A percentile compares a stretch with the other conserved stretches of the same genome.
Conservation (phyloP, 2,797 vertebrate species). For the Miichthys miiuy region DNA sequence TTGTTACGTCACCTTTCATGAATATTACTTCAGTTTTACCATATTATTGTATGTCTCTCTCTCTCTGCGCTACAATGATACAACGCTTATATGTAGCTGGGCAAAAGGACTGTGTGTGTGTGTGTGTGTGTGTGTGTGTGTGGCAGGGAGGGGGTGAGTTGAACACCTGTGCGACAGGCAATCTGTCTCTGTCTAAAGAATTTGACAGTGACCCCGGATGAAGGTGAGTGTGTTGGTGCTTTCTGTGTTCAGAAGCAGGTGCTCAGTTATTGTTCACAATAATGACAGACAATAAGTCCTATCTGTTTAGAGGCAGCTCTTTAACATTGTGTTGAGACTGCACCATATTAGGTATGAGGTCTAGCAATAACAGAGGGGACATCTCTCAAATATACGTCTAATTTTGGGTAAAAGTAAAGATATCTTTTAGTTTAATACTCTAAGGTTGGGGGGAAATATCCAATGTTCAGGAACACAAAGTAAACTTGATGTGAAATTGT, state of each 20-base stretch:
- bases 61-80: conserved; percentile 19
- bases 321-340: conserved; percentile 11
- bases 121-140: conserved; percentile 29
- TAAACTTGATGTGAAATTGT: too few species aligned
- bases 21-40: conserved; percentile 1
- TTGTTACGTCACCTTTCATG: neutral
- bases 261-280: conserved; percentile 51
- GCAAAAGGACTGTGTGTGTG: conserved; percentile 23
- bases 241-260: conserved; percentile 57
- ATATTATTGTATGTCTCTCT: neutral
- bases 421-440: neutral
- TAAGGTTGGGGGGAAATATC: too few species aligned
- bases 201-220: conserved; percentile 76
- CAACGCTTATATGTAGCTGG: conserved; percentile 4
- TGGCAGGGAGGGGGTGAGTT: conserved; percentile 19
- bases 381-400: neutral
- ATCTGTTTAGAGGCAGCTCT: conserved; percentile 22
- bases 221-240: conserved; percentile 63
- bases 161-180: conserved; percentile 73
- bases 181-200: conserved; percentile 78
- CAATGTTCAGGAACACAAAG: too few species aligned
- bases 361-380: conserved; percentile 2
- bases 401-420: neutral
- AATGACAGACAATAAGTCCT: conserved; percentile 36
- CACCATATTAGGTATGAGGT: conserved; percentile 4